phyloP scores from a whole-genome alignment of 2,888 invertebrate species.

The Cordilura impudica region DNA sequence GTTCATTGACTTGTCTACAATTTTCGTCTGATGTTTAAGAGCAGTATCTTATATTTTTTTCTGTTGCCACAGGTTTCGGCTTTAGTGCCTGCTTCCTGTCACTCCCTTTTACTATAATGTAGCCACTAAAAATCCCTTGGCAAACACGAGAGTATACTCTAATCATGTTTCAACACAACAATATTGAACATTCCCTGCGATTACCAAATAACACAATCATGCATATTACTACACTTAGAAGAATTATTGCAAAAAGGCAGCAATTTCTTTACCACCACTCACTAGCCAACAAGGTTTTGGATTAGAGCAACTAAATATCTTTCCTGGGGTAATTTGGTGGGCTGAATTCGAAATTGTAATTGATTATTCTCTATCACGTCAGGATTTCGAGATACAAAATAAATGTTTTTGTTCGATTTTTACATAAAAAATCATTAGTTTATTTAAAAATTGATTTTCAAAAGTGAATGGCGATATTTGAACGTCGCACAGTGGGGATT shows the following conservation, averaged over 20 bases:
- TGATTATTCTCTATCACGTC: no score
- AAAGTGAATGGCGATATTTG: no score
- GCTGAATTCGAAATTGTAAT: no score
- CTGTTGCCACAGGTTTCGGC: neutral
- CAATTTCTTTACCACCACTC: no score
- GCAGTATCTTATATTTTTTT: neutral
- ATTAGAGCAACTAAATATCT: no score
- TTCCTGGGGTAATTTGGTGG: no score
- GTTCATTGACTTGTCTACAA: constrained; percentile 32
- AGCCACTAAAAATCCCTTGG: constrained; percentile 10
- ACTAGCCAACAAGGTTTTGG: no score
- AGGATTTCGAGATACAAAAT: no score
- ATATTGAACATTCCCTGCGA: neutral
- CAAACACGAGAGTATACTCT: constrained; percentile 1
- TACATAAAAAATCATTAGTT: no score
- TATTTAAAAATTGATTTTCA: no score
- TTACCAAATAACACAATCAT: constrained; percentile 15
- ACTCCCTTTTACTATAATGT: constrained; percentile 31
- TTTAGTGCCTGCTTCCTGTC: constrained; percentile 46
- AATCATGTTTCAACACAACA: constrained; percentile 3
- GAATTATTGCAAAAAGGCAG: neutral
- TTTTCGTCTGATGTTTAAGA: neutral
- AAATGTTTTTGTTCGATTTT: no score
- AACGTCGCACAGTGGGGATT: no score
- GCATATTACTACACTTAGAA: constrained; percentile 4